Evolutionary conservation across 2,113 vertebrate genomes (phyloP).

Genomic region (Athene noctua): DNA sequence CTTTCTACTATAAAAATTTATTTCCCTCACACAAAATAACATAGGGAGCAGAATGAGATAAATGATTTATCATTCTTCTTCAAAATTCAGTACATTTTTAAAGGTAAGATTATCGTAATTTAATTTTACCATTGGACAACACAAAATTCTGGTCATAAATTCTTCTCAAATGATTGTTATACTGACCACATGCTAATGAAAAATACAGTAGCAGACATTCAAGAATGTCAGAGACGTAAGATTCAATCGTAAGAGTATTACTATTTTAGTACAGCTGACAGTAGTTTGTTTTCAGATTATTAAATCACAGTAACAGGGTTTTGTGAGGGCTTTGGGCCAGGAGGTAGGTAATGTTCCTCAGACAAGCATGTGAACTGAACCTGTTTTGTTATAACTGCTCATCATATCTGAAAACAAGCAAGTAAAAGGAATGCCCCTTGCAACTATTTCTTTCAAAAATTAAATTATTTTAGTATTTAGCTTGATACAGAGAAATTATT

Average conservation of each 20-base stretch:
- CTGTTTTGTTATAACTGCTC: neutral
- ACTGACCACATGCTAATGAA: neutral
- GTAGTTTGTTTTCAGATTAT: neutral
- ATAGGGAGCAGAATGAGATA: neutral
- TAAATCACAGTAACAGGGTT: neutral
- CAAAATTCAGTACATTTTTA: neutral
- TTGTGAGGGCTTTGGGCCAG: neutral
- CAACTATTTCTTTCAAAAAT: neutral
- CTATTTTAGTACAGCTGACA: neutral
- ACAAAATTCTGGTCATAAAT: neutral
- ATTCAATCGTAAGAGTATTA: neutral
- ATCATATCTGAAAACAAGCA: neutral
- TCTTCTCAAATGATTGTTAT: neutral
- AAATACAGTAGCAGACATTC: neutral
- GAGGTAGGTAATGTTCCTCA: neutral
- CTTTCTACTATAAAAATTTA: neutral
- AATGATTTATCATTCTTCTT: neutral
- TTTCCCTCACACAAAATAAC: neutral
- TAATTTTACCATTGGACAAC: neutral
- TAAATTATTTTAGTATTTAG: neutral
- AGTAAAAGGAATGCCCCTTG: neutral
- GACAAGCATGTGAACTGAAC: neutral
- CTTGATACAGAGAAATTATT: too few relatives aligned
- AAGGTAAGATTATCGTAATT: neutral
- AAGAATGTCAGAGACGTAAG: neutral